phyloP scores from a whole-genome alignment of 2,888 invertebrate species.

The Plebejus argus region DNA sequence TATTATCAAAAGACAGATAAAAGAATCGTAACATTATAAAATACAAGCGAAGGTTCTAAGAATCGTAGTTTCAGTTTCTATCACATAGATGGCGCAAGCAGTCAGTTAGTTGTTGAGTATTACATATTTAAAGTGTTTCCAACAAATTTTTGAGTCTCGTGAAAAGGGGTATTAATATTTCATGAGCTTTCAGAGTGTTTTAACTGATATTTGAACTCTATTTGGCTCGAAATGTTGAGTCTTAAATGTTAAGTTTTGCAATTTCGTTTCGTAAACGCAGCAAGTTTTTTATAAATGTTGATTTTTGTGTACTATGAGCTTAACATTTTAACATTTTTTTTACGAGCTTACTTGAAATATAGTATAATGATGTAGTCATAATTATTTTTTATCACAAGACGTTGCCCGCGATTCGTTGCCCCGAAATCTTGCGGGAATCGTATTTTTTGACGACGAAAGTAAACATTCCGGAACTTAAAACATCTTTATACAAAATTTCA shows the following conservation, averaged over 20 bases:
- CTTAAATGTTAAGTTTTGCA: not conserved
- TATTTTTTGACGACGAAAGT: too few species aligned
- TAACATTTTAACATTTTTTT: too few species aligned
- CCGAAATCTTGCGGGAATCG: too few species aligned
- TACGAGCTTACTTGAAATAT: not conserved
- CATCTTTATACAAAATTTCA: too few species aligned
- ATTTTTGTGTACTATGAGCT: not conserved
- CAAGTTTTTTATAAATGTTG: not conserved
- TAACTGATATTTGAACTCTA: slow-evolving; percentile 1
- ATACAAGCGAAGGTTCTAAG: not conserved
- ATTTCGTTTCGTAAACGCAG: not conserved
- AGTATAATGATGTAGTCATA: not conserved
- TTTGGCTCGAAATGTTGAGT: not conserved
- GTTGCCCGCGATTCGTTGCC: too few species aligned
- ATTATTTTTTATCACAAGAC: too few species aligned
- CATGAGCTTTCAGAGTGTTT: slow-evolving; percentile 4
- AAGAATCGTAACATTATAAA: too few species aligned
- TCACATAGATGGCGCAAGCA: not conserved
- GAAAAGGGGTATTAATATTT: slow-evolving; percentile 5
- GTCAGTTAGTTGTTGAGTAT: not conserved
- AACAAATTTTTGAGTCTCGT: slow-evolving; percentile 6
- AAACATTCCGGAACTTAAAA: too few species aligned
- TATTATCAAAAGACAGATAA: too few species aligned
- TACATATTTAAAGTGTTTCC: slow-evolving; percentile 16
- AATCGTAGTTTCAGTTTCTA: not conserved